Base-by-base conservation (phyloP, 2,888 invertebrate species). In the Alentia gelatinosa region DNA sequence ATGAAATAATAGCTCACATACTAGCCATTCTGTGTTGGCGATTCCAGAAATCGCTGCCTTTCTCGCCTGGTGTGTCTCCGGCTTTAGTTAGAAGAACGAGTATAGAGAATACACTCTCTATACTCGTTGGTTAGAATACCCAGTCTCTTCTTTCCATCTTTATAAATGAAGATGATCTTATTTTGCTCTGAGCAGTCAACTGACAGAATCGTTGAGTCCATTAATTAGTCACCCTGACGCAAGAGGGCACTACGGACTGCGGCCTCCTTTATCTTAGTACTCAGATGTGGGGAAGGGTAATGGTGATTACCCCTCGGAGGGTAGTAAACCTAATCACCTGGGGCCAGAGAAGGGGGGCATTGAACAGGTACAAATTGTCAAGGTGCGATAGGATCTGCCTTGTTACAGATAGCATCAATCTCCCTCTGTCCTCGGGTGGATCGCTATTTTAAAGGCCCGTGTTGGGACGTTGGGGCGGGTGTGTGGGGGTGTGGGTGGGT, bases 331-430 rank as follows among this genome's bases (percentile, higher is more conserved):
- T 40, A 83, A 83, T 83, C 83, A 83, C 83, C 83, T 35, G 9
- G 47, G n/a, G 26, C 68, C 68, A n/a, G 56, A 1, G 30, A 19
- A 68, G 19, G 15, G 68, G 68, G 68, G 26, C 37, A 35, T 83
- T 83, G n/a, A n/a, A 23, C 40, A 83, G 83, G 83, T 40, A 83
- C 83, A 83, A 83, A 83, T 83, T 83, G 83, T 40, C 40, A 40
- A 7, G 15, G 37, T 0, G 15, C 12, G 83, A 83, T 83, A 83
- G 39, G 40, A 83, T 83, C 83, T 83, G 83, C 83, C 83, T 83
- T 83, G 83, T 83, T 83, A 40, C 12, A 68, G 68, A 68, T 68
- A 68, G 30, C 68, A 68, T 68, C 68, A 68, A 4, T 68, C 5
- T 56, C 23, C n/a, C n/a, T n/a, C n/a, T n/a, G n/a, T n/a, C 47